Evolutionary conservation across 2,888 invertebrate species (phyloP), one percentile per base, ranked within the genome.

Genomic region (Cantharis flavilabris): DNA sequence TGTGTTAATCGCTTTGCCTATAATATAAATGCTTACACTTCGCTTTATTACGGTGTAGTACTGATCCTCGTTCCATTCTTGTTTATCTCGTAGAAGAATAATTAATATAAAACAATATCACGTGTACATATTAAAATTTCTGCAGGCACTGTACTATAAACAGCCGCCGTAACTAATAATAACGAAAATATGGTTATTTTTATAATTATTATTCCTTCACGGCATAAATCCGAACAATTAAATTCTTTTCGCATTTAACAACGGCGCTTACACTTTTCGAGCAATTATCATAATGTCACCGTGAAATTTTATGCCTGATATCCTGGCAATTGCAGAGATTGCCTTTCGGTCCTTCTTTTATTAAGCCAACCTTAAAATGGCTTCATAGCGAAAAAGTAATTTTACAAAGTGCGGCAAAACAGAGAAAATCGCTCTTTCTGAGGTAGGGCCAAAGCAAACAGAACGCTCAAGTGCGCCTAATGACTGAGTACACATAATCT

Each of bases 401-500:
- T 76, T 76, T 71, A 71, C 76, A 78, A 79, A 80, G 79, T 79
- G 76, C 77, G 77, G 72, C 79, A 76, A 78, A 83, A 83, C 80
- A 82, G 82, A 75, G 79, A 80, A 81, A 83, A 81, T 81, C 81
- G 79, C 80, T 83, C 78, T 80, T 76, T 79, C 77, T 79, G 77
- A 77, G 80, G 81, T 80, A 76, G 77, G 80, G 80, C 80, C 70
- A 84, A 84, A 85, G 83, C 86, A 87, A 86, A 87, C 87, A 87
- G 81, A 85, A 85, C 85, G 86, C 86, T 86, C 86, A 85, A 86
- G 85, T 86, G 86, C 83, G 83, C 85, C 84, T 87, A 87, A 88
- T 87, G 87, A 87, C 86, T 87, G 87, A 86, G 86, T 87, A 87
- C 86, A 87, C 86, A 87, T 85, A 84, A 87, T 87, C 86, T 87